Base-by-base conservation (phyloP, 1,140 invertebrate species). In the Octopus bimaculoides region DNA sequence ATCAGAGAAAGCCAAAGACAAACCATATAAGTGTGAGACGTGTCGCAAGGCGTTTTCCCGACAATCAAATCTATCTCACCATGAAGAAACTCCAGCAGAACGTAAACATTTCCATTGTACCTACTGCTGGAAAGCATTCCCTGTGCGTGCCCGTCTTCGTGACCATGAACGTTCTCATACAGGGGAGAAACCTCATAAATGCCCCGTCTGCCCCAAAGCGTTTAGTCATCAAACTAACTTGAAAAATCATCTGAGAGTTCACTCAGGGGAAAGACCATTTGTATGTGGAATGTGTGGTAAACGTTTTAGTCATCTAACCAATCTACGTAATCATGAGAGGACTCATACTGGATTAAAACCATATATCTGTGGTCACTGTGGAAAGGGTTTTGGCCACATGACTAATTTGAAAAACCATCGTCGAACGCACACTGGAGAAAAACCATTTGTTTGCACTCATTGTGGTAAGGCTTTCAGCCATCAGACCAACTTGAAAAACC, bases 91-190 rank as follows among this genome's bases (percentile, higher is more conserved):
- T n/a, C 66, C 66, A 6, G 17, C 66, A 10, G 66, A 71, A 14
- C 66, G 66, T 20, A 71, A 71, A 20, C 66, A 71, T 71, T 71
- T 71, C 26, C 66, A 71, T 14, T 96, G 96, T 0, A 90, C 96
- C 17, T 96, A 96, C 0, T 96, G 95, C 74, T 54, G 76, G 4
- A 83, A 83, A 54, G 69, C 52, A 5, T 81, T 81, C 14, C 69
- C 76, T 12, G 75, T 20, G 6, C 77, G 75, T 53, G 53, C 71
- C 86, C 97, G 96, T 3, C 91, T 98, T 53, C 96, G 98, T 91
- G 98, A 96, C 1, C 97, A 99, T 89, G 92, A 98, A 66, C 91
- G 74, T n/a, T 81, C 69, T 20, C 81, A 81, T 41, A 82, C 81
- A 7, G 80, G 77, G 8, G 69, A 81, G 5, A 82, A 80, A 61